phyloP scores from a whole-genome alignment of 2,797 vertebrate species.

The Pygocentrus nattereri region DNA sequence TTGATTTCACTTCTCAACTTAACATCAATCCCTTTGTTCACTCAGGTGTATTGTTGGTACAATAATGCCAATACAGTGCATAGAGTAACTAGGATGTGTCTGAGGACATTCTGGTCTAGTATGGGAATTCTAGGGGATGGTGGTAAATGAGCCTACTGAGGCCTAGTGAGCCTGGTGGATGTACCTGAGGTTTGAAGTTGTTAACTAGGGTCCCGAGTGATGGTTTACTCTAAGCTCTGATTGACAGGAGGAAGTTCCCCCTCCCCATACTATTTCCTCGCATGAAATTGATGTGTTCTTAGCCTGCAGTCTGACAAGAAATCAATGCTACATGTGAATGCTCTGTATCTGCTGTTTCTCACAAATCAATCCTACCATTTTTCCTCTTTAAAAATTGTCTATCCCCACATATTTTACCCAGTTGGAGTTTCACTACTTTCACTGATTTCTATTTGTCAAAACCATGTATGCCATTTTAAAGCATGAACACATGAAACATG shows the following conservation, averaged over 20 bases:
- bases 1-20: constrained; percentile 32
- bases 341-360: constrained; percentile 31
- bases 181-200: constrained; percentile 12
- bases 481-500: constrained; percentile 15
- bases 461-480: neutral
- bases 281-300: constrained; percentile 51
- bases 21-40: constrained; percentile 36
- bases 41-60: constrained; percentile 6
- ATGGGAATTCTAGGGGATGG: neutral
- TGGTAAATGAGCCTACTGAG: constrained; percentile 4
- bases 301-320: constrained; percentile 37
- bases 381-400: constrained; percentile 17
- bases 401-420: neutral
- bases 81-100: constrained; percentile 14
- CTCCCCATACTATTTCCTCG: constrained; percentile 25
- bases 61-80: neutral
- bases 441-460: neutral
- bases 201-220: constrained; percentile 13
- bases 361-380: constrained; percentile 18
- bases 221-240: constrained; percentile 14
- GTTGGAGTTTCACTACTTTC: neutral
- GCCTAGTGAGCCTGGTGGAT: constrained; percentile 11
- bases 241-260: constrained; percentile 12
- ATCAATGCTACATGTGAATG: constrained; percentile 49
- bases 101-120: constrained; percentile 1